phyloP scores from a whole-genome alignment of 1,140 invertebrate genomes.

The Drosophila nasuta region DNA sequence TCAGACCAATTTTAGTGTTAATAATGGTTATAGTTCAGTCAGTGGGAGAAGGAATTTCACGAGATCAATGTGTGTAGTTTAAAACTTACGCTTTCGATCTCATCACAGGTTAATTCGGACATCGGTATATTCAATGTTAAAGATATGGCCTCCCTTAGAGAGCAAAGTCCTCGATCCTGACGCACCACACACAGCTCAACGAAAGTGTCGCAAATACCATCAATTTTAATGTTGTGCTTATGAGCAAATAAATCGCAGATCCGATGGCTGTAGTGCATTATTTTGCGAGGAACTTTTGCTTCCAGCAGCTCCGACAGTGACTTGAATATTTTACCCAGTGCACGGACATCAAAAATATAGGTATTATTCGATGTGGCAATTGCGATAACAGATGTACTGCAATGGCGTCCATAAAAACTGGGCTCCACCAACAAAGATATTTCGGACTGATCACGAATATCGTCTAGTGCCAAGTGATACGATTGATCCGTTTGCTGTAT shows the following conservation, averaged over 20 bases:
- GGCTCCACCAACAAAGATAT: conserved; percentile 61
- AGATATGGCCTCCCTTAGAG: conserved; percentile 51
- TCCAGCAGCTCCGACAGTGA: conserved; percentile 43
- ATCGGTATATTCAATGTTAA: conserved; percentile 31
- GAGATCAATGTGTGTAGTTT: not conserved
- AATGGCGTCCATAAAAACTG: conserved; percentile 61
- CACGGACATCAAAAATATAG: conserved; percentile 56
- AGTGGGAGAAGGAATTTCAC: too few species aligned
- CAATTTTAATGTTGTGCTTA: conserved; percentile 40
- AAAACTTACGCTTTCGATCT: conserved; percentile 30
- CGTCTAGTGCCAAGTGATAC: conserved; percentile 47
- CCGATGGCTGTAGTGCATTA: conserved; percentile 65
- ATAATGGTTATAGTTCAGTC: too few species aligned
- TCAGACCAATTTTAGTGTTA: too few species aligned
- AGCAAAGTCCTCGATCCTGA: conserved; percentile 9
- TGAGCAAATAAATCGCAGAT: conserved; percentile 46
- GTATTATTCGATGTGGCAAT: conserved; percentile 54
- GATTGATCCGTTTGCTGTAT: conserved; percentile 50
- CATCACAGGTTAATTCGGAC: conserved; percentile 43
- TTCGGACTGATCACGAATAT: conserved; percentile 48
- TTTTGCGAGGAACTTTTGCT: conserved; percentile 44
- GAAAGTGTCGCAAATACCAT: conserved; percentile 56
- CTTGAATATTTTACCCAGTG: conserved; percentile 47
- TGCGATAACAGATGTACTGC: conserved; percentile 34
- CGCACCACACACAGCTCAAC: conserved; percentile 50